A percentile compares a stretch with the other conserved stretches of the same genome.
phyloP scores from a whole-genome alignment of 2,113 vertebrate species.

The Lampris incognitus region DNA sequence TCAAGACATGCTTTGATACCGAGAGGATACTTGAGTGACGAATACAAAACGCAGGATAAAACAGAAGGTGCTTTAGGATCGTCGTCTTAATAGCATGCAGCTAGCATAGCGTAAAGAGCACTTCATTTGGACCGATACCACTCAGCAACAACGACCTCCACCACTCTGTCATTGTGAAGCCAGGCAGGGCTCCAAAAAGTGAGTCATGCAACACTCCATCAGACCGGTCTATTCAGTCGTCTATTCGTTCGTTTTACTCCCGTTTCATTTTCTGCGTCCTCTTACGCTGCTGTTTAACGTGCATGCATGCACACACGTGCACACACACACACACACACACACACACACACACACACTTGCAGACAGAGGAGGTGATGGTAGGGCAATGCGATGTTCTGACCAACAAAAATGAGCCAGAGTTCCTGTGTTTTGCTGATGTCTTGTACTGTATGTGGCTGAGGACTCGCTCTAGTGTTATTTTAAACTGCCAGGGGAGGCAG shows the following conservation, averaged over 20 bases:
- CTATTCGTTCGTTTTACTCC: no score
- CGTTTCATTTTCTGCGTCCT: no score
- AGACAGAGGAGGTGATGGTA: conserved; percentile 6
- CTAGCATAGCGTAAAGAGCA: background rate
- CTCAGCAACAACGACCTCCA: background rate
- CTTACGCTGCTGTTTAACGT: background rate
- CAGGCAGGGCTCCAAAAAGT: conserved; percentile 39
- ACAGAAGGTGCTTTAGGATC: background rate
- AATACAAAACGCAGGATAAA: background rate
- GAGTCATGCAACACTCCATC: conserved; percentile 53
- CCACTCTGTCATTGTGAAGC: conserved; percentile 39
- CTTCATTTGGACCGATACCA: background rate
- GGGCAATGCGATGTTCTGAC: conserved; percentile 61
- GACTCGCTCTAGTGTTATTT: conserved; percentile 19
- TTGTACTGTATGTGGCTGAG: conserved; percentile 19
- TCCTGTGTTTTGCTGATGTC: conserved; percentile 22
- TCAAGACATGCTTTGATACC: no score
- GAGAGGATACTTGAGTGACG: background rate
- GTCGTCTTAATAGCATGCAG: conserved; percentile 1
- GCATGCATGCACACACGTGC: background rate
- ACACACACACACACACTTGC: background rate
- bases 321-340: conserved; percentile 12
- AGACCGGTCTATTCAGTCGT: background rate
- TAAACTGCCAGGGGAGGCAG: background rate
- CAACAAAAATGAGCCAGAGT: conserved; percentile 40